Base-by-base conservation (phyloP, 2,888 invertebrate species). In the Steromphala cineraria region DNA sequence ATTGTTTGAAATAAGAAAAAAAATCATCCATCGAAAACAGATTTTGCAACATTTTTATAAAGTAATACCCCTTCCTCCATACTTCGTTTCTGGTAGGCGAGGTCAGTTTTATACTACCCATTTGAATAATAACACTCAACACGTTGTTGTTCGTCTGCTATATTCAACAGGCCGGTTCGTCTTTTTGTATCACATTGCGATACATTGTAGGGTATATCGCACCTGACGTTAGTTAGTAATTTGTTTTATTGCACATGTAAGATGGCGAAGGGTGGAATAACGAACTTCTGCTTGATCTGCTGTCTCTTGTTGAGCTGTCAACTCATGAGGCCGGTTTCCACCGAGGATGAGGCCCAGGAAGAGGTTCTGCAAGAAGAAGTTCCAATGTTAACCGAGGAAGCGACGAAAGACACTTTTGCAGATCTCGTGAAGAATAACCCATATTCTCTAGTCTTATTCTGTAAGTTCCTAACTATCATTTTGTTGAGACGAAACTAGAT, bases 401-500 rank as follows among this genome's bases (percentile, higher is more conserved):
- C 75, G 8, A 75, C 75, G 5, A 75, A 75, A 53, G 53, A 31
- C 24, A 53, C 2, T 24, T 75, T 52, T 52, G 76, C 62, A 53
- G 46, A 55, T 15, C 24, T 24, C 17, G 24, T 80, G 2, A 77
- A 79, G 36, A 55, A 79, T 7, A 67, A 83, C 24, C 82, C 79
- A 78, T 84, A 83, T 80, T 75, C 83, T 4, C 77, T 84, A 5
- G 79, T 81, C 46, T 46, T 84, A 36, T 83, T 84, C 67, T 80
- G 84, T 84, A 78, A 82, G 82, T 79, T 13, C 46, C 2, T 36
- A 7, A 36, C 5, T 21, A 17, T 15, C 17, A 36, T 46, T 19
- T 31, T 71, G n/a, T 19, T 8, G 15, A 3, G 7, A 10, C 8
- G 3, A 28, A n/a, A 36, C 5, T 8, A 5, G 31, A 4, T 19